phyloP scores from a whole-genome alignment of 53 echinoderm and acorn worm species.

The Echinometra lucunter region DNA sequence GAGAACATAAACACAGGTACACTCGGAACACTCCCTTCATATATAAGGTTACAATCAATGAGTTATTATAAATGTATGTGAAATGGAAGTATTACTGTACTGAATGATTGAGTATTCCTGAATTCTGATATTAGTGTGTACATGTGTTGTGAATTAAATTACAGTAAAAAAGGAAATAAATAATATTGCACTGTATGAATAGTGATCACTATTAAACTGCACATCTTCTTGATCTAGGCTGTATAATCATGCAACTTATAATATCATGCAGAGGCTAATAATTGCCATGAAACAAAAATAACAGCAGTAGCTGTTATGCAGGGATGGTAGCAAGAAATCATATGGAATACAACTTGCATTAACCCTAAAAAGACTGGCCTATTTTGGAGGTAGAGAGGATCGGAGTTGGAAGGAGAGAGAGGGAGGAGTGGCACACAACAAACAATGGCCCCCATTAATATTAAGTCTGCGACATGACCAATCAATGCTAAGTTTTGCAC shows the following conservation, averaged over 20 bases:
- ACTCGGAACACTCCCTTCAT: background rate
- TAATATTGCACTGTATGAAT: background rate
- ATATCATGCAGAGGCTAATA: background rate
- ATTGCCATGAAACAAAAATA: background rate
- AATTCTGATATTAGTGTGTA: slow-evolving; percentile 3
- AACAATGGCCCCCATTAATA: too few species aligned
- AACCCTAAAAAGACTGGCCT: background rate
- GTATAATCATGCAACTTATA: background rate
- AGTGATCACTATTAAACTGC: background rate
- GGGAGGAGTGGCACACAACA: too few species aligned
- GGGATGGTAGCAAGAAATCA: background rate
- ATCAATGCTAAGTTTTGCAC: too few species aligned
- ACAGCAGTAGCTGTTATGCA: background rate
- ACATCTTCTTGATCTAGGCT: background rate
- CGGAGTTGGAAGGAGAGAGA: too few species aligned
- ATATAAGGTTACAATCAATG: background rate
- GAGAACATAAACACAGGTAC: background rate
- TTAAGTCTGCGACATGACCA: too few species aligned
- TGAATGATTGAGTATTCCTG: background rate
- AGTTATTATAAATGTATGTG: background rate
- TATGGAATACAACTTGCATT: background rate
- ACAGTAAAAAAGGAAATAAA: background rate
- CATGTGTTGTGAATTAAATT: background rate
- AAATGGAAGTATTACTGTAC: background rate
- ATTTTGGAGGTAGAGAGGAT: too few species aligned